Evolutionary conservation across 2,888 invertebrate genomes (phyloP), one percentile per base, ranked within the genome.

Genomic region (Elegia similella): DNA sequence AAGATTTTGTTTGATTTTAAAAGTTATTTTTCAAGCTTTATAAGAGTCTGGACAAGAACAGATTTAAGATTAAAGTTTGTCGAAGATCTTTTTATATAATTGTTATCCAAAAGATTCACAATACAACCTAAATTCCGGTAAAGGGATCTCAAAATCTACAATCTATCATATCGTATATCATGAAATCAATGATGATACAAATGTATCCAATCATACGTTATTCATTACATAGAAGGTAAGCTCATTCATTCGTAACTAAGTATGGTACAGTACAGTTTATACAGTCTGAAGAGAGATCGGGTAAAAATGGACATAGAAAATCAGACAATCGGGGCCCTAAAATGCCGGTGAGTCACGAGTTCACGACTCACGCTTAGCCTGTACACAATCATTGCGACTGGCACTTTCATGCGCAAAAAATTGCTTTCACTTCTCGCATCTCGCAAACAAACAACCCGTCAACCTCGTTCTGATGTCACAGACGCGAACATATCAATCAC

Each of bases 341-440:
- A 48, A 30, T 30, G 12, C 5, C 59, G 48, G 68, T 73, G 69
- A 75, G 62, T 71, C 72, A 73, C 62, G 30, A 29, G n/a, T 53
- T 59, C 61, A 63, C 60, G 64, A 57, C 67, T 60, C 67, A 60
- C 61, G n/a, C 32, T 10, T 32, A 7, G 7, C 59, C 61, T 61
- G 64, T 68, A 67, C 65, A 65, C 63, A 68, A 64, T 66, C 57
- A 74, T 70, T 72, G 73, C 72, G 62, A 63, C 65, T 47, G 59
- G 65, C 76, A 83, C 85, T 86, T 85, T 85, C 84, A 67, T 76
- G 73, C 73, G 78, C 80, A 85, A 86, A 82, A 82, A 86, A 79
- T 66, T 61, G 68, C 88, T 88, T 88, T 88, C 88, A 84, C 87
- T 87, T 82, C 78, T 80, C 78, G 76, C 80, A 82, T 83, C 84